These are phyloP conservation scores for Lasioglossum figueresi DNA, from an alignment of 2,888 invertebrate species.

Conservation along the genomic window DNA sequence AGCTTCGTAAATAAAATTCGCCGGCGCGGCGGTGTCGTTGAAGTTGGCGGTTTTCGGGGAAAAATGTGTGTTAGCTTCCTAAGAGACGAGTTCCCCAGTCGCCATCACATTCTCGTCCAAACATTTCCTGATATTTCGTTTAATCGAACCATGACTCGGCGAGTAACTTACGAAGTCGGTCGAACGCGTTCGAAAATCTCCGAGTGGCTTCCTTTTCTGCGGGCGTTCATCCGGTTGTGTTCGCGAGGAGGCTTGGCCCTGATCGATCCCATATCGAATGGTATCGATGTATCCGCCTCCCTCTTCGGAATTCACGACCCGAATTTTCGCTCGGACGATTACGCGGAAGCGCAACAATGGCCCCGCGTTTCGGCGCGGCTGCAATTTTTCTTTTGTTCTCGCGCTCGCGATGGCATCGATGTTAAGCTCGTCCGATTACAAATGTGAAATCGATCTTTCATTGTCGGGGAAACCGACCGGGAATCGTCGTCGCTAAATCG, in stretches of 20 bases:
- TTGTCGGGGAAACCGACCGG: slow-evolving; percentile 69
- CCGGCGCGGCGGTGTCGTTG: neutral
- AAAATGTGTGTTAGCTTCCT: slow-evolving; percentile 11
- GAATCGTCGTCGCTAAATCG: slow-evolving; percentile 73
- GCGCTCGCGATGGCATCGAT: slow-evolving; percentile 31
- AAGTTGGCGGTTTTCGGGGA: neutral
- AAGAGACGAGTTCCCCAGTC: neutral
- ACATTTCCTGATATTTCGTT: slow-evolving; percentile 34
- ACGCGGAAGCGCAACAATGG: slow-evolving; percentile 67
- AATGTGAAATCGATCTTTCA: slow-evolving; percentile 79
- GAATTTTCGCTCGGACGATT: slow-evolving; percentile 65
- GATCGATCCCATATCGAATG: slow-evolving; percentile 20
- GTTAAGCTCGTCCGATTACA: slow-evolving; percentile 74
- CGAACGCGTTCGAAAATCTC: slow-evolving; percentile 35
- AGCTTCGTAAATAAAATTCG: slow-evolving; percentile 1
- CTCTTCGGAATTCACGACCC: slow-evolving; percentile 35
- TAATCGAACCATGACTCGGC: slow-evolving; percentile 29
- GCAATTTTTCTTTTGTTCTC: slow-evolving; percentile 52
- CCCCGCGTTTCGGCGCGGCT: slow-evolving; percentile 60
- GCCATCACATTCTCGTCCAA: neutral
- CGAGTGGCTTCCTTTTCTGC: neutral
- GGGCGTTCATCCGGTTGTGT: neutral
- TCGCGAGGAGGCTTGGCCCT: neutral
- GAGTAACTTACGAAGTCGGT: slow-evolving; percentile 29
- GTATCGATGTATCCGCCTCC: slow-evolving; percentile 27